Percentiles rank a stretch among this genome's conserved stretches.
phyloP scores from a whole-genome alignment of 2,888 invertebrate species.

The Dendrolimus houi region DNA sequence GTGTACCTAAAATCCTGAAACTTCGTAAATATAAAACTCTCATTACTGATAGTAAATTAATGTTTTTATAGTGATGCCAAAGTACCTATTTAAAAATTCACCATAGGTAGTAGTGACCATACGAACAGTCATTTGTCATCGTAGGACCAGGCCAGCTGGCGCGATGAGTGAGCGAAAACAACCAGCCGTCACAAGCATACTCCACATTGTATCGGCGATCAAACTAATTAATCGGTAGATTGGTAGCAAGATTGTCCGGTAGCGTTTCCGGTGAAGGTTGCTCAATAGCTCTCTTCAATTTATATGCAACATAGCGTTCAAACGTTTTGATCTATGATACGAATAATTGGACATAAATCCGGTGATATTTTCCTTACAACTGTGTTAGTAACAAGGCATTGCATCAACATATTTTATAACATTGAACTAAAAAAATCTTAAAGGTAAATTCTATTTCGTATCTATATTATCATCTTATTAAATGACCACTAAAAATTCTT shows the following conservation, averaged over 20 bases:
- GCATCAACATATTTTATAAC: too few relatives aligned
- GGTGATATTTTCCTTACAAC: background rate
- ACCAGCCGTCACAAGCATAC: conserved; percentile 50
- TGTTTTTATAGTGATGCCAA: too few relatives aligned
- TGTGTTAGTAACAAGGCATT: too few relatives aligned
- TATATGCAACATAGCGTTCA: conserved; percentile 37
- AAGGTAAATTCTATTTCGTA: too few relatives aligned
- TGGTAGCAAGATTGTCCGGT: conserved; percentile 61
- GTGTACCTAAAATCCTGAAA: too few relatives aligned
- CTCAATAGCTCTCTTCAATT: conserved; percentile 57
- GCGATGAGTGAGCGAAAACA: conserved; percentile 67
- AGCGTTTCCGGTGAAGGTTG: conserved; percentile 72
- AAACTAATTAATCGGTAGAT: conserved; percentile 72
- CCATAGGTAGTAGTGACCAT: background rate
- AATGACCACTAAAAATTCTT: background rate
- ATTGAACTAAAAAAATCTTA: too few relatives aligned
- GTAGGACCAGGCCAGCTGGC: conserved; percentile 39
- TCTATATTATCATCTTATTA: background rate
- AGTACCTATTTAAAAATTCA: too few relatives aligned
- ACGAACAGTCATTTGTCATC: conserved; percentile 42
- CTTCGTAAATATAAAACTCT: too few relatives aligned
- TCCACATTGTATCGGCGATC: conserved; percentile 62
- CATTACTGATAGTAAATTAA: too few relatives aligned
- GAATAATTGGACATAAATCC: conserved; percentile 40
- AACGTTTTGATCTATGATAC: conserved; percentile 62